Conservation (phyloP, 2,888 invertebrate genomes). For the Eumacrocentrus americanus region DNA sequence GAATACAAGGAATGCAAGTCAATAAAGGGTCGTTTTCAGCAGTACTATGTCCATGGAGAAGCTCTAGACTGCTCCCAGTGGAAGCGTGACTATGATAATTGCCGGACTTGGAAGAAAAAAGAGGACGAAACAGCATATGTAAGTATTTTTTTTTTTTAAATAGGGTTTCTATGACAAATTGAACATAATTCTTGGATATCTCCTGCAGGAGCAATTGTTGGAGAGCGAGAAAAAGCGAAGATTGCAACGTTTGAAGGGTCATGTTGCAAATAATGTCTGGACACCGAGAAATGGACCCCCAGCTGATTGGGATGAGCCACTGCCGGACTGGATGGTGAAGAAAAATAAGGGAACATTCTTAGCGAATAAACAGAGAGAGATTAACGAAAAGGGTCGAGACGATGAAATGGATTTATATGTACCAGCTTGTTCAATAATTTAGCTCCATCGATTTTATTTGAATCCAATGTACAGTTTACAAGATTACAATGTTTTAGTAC, state of each 20-base stretch:
- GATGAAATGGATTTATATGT: constrained; percentile 23
- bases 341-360: constrained; percentile 73
- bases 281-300: constrained; percentile 77
- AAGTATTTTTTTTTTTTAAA: constrained; percentile 52
- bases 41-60: constrained; percentile 82
- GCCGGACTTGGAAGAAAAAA: constrained; percentile 70
- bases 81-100: constrained; percentile 79
- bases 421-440: constrained; percentile 40
- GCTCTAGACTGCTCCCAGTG: constrained; percentile 77
- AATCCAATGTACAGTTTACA: too few relatives aligned
- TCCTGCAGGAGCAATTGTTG: constrained; percentile 69
- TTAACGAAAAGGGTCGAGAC: constrained; percentile 60
- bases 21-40: constrained; percentile 79
- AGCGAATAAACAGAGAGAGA: constrained; percentile 69
- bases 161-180: background rate
- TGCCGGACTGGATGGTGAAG: constrained; percentile 78
- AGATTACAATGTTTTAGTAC: too few relatives aligned
- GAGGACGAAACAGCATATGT: constrained; percentile 74
- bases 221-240: constrained; percentile 75
- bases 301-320: constrained; percentile 78
- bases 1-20: constrained; percentile 84
- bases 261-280: constrained; percentile 81
- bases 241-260: constrained; percentile 68
- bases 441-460: constrained; percentile 4
- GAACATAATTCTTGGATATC: background rate